Evolutionary conservation across 2,113 vertebrate species (phyloP).

Genomic region (Garra rufa): DNA sequence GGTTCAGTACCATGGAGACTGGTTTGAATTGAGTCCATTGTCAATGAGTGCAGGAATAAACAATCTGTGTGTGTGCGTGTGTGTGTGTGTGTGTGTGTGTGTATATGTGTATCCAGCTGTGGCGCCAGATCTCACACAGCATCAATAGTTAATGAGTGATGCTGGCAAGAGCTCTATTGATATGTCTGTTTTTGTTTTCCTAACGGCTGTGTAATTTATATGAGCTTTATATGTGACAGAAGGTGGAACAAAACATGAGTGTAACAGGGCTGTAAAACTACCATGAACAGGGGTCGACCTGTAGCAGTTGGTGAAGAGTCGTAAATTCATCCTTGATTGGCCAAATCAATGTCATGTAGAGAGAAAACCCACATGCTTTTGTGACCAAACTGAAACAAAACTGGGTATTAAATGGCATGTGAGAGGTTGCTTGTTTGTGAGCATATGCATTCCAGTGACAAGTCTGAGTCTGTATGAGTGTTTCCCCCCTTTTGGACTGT

Average conservation of each 20-base stretch:
- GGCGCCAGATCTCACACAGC: conserved; percentile 59
- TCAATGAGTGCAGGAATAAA: conserved; percentile 24
- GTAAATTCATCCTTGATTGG: background rate
- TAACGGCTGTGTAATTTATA: conserved; percentile 31
- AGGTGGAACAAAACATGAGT: background rate
- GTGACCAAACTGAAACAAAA: background rate
- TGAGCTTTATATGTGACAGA: conserved; percentile 29
- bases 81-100: conserved; percentile 47
- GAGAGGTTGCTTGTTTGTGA: background rate
- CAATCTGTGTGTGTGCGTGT: conserved; percentile 40
- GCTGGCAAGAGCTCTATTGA: conserved; percentile 60
- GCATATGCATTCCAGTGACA: background rate
- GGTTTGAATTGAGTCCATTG: conserved; percentile 40
- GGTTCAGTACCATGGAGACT: conserved; percentile 40
- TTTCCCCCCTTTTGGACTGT: conserved; percentile 34
- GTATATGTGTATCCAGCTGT: conserved; percentile 67
- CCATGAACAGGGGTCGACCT: background rate
- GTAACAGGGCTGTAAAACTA: background rate
- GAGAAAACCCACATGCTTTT: conserved; percentile 24
- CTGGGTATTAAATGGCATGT: background rate
- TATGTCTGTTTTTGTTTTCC: conserved; percentile 60
- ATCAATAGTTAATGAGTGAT: conserved; percentile 72
- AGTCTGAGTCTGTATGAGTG: conserved; percentile 12
- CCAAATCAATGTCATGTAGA: conserved; percentile 10
- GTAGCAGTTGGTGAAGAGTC: background rate